Conservation (phyloP, 2,113 vertebrate species). For the Pachypanchax playfairii region DNA sequence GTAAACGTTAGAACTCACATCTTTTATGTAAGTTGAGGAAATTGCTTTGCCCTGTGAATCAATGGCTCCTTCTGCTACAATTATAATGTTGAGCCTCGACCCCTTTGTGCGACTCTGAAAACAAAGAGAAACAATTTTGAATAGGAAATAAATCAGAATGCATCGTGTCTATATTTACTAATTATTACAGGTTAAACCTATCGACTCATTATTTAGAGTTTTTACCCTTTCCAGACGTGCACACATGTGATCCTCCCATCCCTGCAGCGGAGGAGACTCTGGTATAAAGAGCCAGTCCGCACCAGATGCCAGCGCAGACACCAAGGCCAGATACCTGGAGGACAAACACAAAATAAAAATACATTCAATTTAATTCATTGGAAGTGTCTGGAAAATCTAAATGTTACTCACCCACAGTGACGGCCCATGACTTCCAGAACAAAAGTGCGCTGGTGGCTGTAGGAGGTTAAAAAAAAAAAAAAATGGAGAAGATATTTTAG, state of each 20-base stretch:
- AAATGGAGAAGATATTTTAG: background rate
- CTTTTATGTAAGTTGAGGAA: constrained; percentile 87
- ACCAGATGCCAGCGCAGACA: constrained; percentile 90
- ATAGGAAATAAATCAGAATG: background rate
- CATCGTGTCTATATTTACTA: background rate
- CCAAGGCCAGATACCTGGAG: constrained; percentile 77
- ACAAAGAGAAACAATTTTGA: background rate
- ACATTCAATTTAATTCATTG: background rate
- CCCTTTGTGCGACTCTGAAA: constrained; percentile 87
- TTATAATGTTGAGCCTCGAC: constrained; percentile 92
- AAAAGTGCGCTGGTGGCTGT: constrained; percentile 94
- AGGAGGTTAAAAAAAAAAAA: constrained; percentile 1
- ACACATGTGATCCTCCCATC: constrained; percentile 93
- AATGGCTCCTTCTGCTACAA: constrained; percentile 92
- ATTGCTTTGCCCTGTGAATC: constrained; percentile 86
- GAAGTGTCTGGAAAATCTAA: background rate
- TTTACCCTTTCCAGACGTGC: constrained; percentile 86
- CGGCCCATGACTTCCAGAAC: constrained; percentile 97
- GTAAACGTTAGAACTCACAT: constrained; percentile 75
- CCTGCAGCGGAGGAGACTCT: constrained; percentile 86
- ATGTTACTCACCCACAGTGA: constrained; percentile 89
- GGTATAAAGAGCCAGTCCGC: constrained; percentile 98
- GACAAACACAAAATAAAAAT: background rate
- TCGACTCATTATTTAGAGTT: background rate
- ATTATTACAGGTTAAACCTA: background rate